Evolutionary conservation across 2,888 invertebrate species (phyloP).

Genomic region (Dicyrtomina minuta): DNA sequence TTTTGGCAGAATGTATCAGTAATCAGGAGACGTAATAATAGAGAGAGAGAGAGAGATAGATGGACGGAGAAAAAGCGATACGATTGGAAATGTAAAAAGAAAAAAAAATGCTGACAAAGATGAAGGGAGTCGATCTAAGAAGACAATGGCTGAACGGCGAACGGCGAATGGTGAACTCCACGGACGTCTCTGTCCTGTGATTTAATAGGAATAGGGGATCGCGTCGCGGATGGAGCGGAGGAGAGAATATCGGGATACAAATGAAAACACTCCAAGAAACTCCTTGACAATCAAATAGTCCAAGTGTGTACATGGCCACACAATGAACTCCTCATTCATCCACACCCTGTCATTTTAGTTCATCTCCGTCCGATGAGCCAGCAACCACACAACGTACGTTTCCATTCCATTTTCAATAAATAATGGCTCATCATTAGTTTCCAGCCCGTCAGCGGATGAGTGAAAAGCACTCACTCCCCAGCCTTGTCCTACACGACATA

Average conservation of each 20-base stretch:
- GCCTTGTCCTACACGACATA: background rate
- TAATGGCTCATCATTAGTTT: constrained; percentile 23
- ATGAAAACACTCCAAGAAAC: constrained; percentile 20
- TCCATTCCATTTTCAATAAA: constrained; percentile 22
- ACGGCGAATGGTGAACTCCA: too few species aligned
- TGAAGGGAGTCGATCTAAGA: background rate
- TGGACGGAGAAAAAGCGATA: background rate
- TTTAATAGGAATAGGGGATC: too few species aligned
- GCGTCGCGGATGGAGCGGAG: constrained; percentile 10
- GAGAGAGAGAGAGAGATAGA: constrained; percentile 13
- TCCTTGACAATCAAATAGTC: constrained; percentile 25
- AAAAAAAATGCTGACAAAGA: too few species aligned
- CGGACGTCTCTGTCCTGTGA: too few species aligned
- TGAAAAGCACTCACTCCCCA: background rate
- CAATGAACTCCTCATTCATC: constrained; percentile 21
- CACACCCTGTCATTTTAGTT: constrained; percentile 7
- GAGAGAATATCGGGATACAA: constrained; percentile 30
- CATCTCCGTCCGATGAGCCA: too few species aligned
- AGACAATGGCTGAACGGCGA: background rate
- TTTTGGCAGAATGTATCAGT: background rate
- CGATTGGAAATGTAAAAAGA: background rate
- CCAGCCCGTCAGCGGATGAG: background rate
- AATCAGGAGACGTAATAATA: background rate
- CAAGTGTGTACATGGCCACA: background rate
- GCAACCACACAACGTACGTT: background rate